These are phyloP conservation scores for Sebastes vulpes DNA, from an alignment of 2,797 vertebrate species.

Conservation along the genomic window DNA sequence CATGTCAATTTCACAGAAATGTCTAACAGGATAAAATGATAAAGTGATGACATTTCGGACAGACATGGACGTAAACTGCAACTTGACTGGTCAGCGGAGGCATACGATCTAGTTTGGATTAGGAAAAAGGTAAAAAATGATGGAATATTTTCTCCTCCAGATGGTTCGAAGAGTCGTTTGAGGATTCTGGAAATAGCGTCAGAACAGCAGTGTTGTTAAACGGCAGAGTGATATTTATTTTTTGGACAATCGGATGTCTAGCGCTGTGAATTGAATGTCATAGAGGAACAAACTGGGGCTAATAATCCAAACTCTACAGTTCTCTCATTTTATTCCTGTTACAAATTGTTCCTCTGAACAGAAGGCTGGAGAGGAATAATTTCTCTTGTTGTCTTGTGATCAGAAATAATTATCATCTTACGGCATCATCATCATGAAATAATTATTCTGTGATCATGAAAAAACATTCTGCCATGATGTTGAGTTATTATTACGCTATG, in stretches of 20 bases:
- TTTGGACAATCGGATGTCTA: neutral
- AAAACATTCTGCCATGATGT: neutral
- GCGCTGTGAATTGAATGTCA: neutral
- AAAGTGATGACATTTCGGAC: neutral
- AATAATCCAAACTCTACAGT: neutral
- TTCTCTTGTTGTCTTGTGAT: conserved; percentile 8
- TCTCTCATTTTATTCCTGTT: neutral
- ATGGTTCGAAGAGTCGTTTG: neutral
- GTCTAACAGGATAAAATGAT: neutral
- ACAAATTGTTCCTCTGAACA: neutral
- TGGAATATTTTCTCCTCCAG: neutral
- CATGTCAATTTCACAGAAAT: neutral
- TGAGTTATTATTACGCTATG: conserved; percentile 9
- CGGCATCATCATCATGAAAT: neutral
- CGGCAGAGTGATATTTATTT: neutral
- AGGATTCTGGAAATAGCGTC: neutral
- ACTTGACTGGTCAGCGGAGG: neutral
- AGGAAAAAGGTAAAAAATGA: neutral
- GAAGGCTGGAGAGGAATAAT: neutral
- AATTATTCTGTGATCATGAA: conserved; percentile 4
- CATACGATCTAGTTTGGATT: neutral
- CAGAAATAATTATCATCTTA: conserved; percentile 5
- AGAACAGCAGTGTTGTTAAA: too few species aligned
- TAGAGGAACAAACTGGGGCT: neutral
- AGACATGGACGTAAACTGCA: neutral